Evolutionary conservation across 2,113 vertebrate genomes (phyloP).

Genomic region (Chloebia gouldiae): DNA sequence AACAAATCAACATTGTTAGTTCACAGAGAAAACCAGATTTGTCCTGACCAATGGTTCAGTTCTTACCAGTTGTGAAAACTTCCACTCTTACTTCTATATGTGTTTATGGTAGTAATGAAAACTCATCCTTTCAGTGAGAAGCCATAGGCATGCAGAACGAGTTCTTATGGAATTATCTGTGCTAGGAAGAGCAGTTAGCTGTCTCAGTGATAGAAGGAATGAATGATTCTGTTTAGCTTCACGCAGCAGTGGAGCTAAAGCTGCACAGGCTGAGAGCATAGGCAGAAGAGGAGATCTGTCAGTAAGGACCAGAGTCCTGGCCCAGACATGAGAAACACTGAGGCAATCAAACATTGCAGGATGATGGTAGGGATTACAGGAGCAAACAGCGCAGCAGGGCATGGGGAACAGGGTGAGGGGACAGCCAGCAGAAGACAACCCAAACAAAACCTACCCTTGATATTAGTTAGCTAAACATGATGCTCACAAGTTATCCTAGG

Average conservation of each 20-base stretch:
- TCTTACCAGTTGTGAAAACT: background rate
- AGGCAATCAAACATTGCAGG: background rate
- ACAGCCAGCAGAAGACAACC: background rate
- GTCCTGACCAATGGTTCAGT: background rate
- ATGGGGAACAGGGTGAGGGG: background rate
- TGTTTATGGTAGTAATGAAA: constrained; percentile 17
- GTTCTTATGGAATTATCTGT: background rate
- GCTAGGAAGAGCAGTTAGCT: background rate
- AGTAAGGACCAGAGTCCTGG: background rate
- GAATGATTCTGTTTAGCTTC: background rate
- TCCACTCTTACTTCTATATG: constrained; percentile 12
- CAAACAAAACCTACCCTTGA: background rate
- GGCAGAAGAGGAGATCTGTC: background rate
- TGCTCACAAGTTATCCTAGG: background rate
- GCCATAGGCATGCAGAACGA: background rate
- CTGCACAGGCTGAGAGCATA: background rate
- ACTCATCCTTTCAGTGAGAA: background rate
- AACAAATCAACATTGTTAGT: background rate
- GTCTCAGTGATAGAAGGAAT: background rate
- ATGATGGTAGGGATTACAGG: background rate
- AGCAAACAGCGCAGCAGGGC: background rate
- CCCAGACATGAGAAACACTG: background rate
- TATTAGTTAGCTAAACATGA: background rate
- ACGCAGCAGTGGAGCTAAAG: background rate
- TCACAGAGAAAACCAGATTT: background rate